Percentiles rank a stretch among this genome's conserved stretches.
Conservation (phyloP, 1,140 invertebrate species). For the Andricus grossulariae region DNA sequence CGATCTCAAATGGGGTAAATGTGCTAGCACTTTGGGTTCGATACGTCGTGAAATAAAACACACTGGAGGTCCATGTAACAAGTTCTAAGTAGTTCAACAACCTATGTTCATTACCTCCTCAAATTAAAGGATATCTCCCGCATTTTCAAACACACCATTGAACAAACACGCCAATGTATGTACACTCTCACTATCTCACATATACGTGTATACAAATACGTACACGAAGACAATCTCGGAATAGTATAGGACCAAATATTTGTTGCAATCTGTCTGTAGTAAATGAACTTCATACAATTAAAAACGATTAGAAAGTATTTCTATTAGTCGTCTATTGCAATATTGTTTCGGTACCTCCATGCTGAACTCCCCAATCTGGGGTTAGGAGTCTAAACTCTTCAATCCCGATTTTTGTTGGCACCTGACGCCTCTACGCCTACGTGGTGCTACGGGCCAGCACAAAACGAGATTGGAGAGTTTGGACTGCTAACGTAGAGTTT, state of each 20-base stretch:
- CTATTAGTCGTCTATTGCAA: too few species aligned
- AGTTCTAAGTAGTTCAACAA: not conserved
- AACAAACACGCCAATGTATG: constrained; percentile 1
- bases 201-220: constrained; percentile 17
- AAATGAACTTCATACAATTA: not conserved
- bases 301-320: too few species aligned
- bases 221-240: not conserved
- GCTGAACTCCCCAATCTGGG: too few species aligned
- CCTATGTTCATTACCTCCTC: not conserved
- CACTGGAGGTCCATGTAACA: not conserved
- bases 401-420: too few species aligned
- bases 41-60: constrained; percentile 13
- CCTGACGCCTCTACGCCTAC: too few species aligned
- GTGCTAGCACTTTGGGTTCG: constrained; percentile 16
- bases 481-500: too few species aligned
- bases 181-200: constrained; percentile 12
- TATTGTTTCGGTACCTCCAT: too few species aligned
- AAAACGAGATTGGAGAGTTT: too few species aligned
- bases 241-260: not conserved
- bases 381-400: too few species aligned
- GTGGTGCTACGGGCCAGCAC: too few species aligned
- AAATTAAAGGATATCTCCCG: constrained; percentile 4
- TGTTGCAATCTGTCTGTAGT: not conserved
- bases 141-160: constrained; percentile 9
- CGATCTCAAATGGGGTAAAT: constrained; percentile 6